phyloP scores from a whole-genome alignment of 2,888 invertebrate species.

The Cerceris rybyensis region DNA sequence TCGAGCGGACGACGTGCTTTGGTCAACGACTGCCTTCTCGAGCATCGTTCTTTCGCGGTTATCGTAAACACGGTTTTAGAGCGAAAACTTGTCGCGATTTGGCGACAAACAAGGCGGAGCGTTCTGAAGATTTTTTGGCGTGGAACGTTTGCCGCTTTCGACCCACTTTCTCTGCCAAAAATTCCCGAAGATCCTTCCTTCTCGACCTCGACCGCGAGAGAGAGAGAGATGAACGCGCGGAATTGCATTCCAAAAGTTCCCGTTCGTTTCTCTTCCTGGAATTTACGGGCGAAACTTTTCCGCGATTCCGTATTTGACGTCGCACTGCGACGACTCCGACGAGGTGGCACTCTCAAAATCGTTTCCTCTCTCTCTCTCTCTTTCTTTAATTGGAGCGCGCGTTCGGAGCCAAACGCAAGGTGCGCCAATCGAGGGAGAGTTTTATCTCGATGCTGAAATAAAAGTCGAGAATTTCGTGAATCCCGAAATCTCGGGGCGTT shows the following conservation, averaged over 20 bases:
- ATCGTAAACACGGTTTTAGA: too few species aligned
- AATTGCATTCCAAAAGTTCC: background rate
- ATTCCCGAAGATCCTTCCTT: conserved; percentile 18
- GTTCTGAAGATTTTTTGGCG: background rate
- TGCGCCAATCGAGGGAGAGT: too few species aligned
- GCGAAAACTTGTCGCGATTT: background rate
- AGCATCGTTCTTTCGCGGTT: too few species aligned
- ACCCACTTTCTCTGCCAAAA: conserved; percentile 42
- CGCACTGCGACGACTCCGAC: too few species aligned
- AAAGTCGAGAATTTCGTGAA: conserved; percentile 33
- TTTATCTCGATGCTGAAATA: background rate
- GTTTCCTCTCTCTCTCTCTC: too few species aligned
- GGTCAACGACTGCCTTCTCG: too few species aligned
- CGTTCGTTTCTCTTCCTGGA: background rate
- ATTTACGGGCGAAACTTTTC: background rate
- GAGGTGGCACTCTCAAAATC: too few species aligned
- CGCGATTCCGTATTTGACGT: too few species aligned
- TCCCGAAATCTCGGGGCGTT: conserved; percentile 44
- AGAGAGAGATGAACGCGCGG: background rate
- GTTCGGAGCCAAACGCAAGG: too few species aligned
- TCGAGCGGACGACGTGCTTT: too few species aligned
- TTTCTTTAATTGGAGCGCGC: too few species aligned
- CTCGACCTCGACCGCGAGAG: background rate
- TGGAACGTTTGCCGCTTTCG: background rate
- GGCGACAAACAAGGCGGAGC: background rate